phyloP scores from a whole-genome alignment of 2,113 vertebrate species.

The Equus przewalskii region DNA sequence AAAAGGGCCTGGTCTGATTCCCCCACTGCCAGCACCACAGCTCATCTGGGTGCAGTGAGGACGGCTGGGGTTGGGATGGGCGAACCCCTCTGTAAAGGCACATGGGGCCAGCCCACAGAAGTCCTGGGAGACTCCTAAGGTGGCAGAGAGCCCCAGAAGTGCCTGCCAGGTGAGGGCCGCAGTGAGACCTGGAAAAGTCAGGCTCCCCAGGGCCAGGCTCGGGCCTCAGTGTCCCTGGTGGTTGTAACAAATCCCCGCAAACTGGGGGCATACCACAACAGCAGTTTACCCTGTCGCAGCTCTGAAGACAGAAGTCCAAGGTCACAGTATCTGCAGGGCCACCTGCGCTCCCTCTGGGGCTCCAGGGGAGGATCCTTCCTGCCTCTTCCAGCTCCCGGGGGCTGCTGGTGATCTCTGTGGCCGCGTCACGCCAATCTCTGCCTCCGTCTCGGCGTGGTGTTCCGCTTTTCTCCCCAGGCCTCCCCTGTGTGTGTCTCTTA shows the following conservation, averaged over 20 bases:
- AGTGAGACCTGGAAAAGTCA: background rate
- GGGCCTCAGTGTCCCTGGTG: background rate
- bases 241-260: background rate
- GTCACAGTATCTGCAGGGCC: background rate
- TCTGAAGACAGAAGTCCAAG: background rate
- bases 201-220: background rate
- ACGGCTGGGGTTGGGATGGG: background rate
- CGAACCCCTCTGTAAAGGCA: background rate
- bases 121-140: fast-evolving
- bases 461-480: background rate
- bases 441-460: background rate
- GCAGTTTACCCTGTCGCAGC: no score
- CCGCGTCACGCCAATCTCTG: background rate
- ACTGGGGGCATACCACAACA: background rate
- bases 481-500: background rate
- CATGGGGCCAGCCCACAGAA: fast-evolving
- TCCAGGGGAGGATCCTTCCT: background rate
- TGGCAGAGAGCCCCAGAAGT: background rate
- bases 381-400: background rate
- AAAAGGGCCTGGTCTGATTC: background rate
- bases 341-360: no score
- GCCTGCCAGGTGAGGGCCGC: no score
- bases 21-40: no score
- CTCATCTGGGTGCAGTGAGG: background rate
- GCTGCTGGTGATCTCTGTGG: background rate